A percentile compares a stretch with the other conserved stretches of the same genome.
Evolutionary conservation across 1,140 invertebrate species (phyloP).

Genomic region (Zaprionus gabonicus): DNA sequence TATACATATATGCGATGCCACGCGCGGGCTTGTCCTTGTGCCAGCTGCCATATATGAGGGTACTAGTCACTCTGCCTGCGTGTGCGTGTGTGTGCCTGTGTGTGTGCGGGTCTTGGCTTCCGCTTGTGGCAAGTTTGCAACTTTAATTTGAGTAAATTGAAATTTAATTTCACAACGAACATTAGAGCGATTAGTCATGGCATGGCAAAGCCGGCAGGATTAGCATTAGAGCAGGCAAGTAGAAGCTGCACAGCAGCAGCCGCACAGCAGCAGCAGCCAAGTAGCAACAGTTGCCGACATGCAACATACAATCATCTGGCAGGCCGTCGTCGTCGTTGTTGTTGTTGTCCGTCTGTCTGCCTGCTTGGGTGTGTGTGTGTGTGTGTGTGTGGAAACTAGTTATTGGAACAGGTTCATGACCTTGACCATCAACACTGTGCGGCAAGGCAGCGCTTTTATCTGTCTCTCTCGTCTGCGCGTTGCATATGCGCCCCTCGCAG

Average conservation of each 20-base stretch:
- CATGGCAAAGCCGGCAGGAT: slow-evolving; percentile 63
- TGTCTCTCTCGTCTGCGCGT: slow-evolving; percentile 48
- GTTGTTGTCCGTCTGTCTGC: slow-evolving; percentile 12
- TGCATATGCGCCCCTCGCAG: slow-evolving; percentile 61
- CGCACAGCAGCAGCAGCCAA: slow-evolving; percentile 24
- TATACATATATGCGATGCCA: slow-evolving; percentile 1
- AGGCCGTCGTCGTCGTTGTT: slow-evolving; percentile 29
- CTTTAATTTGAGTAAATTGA: slow-evolving; percentile 72
- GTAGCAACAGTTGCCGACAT: slow-evolving; percentile 49
- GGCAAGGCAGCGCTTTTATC: slow-evolving; percentile 65
- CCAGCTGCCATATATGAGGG: slow-evolving; percentile 6
- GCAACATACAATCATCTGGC: slow-evolving; percentile 75
- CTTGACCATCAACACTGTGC: slow-evolving; percentile 77
- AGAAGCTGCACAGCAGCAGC: slow-evolving; percentile 31
- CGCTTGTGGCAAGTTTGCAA: slow-evolving; percentile 55
- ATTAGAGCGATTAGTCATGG: slow-evolving; percentile 77
- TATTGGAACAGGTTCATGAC: slow-evolving; percentile 84
- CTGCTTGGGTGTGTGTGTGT: slow-evolving; percentile 10
- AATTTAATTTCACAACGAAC: slow-evolving; percentile 70
- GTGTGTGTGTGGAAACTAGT: slow-evolving; percentile 73
- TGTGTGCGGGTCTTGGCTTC: slow-evolving; percentile 51
- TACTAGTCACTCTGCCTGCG: not conserved
- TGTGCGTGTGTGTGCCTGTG: slow-evolving; percentile 7
- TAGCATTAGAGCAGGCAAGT: slow-evolving; percentile 62
- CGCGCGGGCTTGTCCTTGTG: slow-evolving; percentile 31